Evolutionary conservation across 2,797 vertebrate species (phyloP).

Genomic region (Megaceryle alcyon): DNA sequence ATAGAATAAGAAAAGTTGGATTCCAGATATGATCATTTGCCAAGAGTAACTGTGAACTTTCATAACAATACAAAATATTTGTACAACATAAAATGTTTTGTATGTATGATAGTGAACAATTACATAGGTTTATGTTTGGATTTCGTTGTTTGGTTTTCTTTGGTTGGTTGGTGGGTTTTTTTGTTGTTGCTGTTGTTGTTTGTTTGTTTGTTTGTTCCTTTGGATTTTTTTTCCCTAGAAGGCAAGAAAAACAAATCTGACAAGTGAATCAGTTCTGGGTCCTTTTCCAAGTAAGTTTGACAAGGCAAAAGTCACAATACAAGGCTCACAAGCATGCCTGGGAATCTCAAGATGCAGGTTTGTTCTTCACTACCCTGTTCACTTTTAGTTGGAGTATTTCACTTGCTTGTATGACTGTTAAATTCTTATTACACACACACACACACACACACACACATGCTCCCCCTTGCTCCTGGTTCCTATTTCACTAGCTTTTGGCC

Average conservation of each 20-base stretch:
- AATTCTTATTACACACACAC: background rate
- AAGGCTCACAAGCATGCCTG: background rate
- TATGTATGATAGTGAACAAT: background rate
- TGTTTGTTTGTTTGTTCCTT: background rate
- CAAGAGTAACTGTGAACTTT: background rate
- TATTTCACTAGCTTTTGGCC: background rate
- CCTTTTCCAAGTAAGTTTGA: background rate
- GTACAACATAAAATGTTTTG: background rate
- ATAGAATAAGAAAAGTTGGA: background rate
- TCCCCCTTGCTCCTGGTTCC: background rate
- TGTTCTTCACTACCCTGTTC: background rate
- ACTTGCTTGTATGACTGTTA: background rate
- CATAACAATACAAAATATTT: background rate
- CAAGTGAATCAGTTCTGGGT: background rate
- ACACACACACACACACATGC: no score
- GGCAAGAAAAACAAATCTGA: background rate
- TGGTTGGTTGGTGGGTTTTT: no score
- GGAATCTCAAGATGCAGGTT: background rate
- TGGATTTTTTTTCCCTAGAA: background rate
- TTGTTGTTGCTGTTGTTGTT: no score
- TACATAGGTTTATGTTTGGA: background rate
- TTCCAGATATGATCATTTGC: background rate
- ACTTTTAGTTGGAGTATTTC: background rate
- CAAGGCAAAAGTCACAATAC: background rate
- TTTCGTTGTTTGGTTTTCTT: background rate